These are phyloP conservation scores for Aphidius colemani DNA, from an alignment of 2,888 invertebrate species.

Conservation along the genomic window DNA sequence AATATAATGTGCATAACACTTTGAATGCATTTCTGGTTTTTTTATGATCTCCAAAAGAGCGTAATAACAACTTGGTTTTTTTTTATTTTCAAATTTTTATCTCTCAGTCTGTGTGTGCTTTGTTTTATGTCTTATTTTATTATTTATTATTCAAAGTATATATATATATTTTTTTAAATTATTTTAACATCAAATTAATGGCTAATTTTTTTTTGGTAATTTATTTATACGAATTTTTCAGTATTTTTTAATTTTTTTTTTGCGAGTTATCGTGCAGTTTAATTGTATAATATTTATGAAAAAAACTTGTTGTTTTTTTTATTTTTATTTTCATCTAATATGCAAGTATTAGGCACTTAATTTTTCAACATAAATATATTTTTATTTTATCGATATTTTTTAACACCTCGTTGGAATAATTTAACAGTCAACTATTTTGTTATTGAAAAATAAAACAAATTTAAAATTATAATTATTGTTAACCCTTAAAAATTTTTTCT, in stretches of 20 bases:
- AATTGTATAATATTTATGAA: too few relatives aligned
- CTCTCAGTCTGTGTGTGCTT: background rate
- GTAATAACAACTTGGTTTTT: background rate
- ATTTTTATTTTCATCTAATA: background rate
- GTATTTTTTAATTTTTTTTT: background rate
- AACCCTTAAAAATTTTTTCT: too few relatives aligned
- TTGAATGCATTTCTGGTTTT: conserved; percentile 15
- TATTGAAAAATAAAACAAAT: too few relatives aligned
- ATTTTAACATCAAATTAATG: conserved; percentile 3
- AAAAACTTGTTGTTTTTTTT: background rate
- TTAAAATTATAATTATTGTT: too few relatives aligned
- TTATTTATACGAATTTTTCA: background rate
- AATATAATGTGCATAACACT: conserved; percentile 11
- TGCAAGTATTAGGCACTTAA: background rate
- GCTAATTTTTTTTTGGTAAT: conserved; percentile 1
- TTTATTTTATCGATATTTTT: conserved; percentile 1
- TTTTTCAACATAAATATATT: background rate
- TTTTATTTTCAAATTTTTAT: background rate
- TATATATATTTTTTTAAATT: background rate
- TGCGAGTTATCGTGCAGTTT: too few relatives aligned
- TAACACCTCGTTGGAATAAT: background rate
- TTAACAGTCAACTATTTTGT: background rate
- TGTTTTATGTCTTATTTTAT: background rate
- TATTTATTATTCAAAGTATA: background rate
- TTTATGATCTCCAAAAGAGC: conserved; percentile 16